Evolutionary conservation across 2,888 invertebrate genomes (phyloP), one percentile per base, ranked within the genome.

Genomic region (Ophion ventricosus): DNA sequence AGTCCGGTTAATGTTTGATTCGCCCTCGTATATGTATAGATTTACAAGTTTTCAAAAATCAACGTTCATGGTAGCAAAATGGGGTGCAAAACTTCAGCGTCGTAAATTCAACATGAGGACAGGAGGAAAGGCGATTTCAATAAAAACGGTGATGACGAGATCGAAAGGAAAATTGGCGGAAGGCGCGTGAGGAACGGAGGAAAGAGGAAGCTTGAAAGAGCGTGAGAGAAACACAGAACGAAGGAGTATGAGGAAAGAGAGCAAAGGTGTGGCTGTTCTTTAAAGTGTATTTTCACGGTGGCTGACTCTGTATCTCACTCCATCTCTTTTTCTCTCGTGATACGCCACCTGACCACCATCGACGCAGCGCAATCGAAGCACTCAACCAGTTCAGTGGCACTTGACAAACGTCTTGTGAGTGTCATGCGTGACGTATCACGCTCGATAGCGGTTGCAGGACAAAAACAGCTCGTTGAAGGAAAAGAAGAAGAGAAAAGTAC

Each of bases 211-310:
- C 40, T 10, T 40, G 40, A 4, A 40, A 40, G 5, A 40, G 40
- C 8, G n/a, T n/a, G 43, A 49, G 61, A 29, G n/a, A 63, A 49
- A n/a, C 26, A 59, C 2, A 4, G 67, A 29, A 83, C 25, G 59
- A 73, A 63, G 25, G 61, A 72, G 67, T 26, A 35, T 40, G 57
- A 69, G 57, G 59, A 70, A 76, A 61, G 43, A 69, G 43, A 80
- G 40, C 64, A 54, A n/a, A 57, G 69, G 81, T 59, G 82, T 80
- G 78, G 61, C 74, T 54, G 81, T 84, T 80, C 87, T 86, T 77
- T 82, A 76, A 87, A 84, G 78, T 83, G 77, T 83, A 69, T 85
- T 88, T 88, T 88, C 88, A 88, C 86, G 87, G 84, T 83, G 59
- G 61, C 81, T 86, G 81, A 85, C 54, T 75, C 64, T 72, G 43